Conservation (phyloP, 2,797 vertebrate species). For the Graptemys geographica region DNA sequence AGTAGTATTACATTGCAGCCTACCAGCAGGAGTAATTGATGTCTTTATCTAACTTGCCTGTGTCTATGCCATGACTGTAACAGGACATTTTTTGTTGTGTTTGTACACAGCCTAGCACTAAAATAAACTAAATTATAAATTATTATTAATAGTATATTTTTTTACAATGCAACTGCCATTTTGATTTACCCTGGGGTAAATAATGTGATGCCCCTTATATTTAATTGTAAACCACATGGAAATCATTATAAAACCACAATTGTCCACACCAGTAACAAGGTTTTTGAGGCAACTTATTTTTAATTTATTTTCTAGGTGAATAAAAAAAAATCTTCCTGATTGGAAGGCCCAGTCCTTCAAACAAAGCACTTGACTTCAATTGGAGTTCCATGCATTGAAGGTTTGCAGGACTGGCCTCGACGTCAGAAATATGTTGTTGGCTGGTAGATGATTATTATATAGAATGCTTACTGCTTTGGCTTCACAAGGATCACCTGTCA, state of each 20-base stretch:
- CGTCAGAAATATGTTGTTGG: conserved; percentile 61
- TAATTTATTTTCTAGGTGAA: not conserved
- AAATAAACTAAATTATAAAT: not conserved
- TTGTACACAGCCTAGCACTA: not conserved
- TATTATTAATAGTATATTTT: not conserved
- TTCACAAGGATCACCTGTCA: conserved; percentile 54
- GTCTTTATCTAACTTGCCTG: not conserved
- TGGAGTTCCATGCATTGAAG: conserved; percentile 42
- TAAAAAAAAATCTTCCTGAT: not conserved
- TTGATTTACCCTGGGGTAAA: not conserved
- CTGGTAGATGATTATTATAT: conserved; percentile 56
- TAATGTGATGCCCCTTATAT: not conserved
- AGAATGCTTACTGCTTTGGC: not conserved
- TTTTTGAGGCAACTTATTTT: not conserved
- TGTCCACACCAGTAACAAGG: not conserved
- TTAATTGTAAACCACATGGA: not conserved
- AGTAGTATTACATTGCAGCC: not conserved
- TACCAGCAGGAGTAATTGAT: not conserved
- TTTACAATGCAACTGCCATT: not conserved
- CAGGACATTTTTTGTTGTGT: not conserved
- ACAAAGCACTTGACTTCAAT: conserved; percentile 55
- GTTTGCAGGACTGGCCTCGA: conserved; percentile 35
- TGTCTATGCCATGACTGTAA: not conserved
- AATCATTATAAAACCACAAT: not conserved
- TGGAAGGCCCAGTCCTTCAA: conserved; percentile 38